Evolutionary conservation across 2,888 invertebrate genomes (phyloP), one percentile per base, ranked within the genome.

Genomic region (Megamerina dolium): DNA sequence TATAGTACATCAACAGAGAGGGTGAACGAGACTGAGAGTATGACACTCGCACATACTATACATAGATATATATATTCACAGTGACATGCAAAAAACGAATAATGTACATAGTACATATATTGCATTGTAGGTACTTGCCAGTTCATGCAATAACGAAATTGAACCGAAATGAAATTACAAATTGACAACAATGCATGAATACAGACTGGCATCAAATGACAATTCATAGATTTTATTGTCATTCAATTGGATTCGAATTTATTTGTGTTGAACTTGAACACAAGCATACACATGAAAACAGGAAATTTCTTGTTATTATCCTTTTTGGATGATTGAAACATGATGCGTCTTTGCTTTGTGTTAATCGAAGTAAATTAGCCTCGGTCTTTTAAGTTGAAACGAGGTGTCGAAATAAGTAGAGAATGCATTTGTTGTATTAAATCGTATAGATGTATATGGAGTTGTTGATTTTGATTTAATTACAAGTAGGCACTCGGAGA

Each of bases 191-290:
- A 23, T 23, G 23, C 10, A n/a, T n/a, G n/a, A n/a, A n/a, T n/a
- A n/a, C n/a, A 61, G 52, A 26, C 36, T 12, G 57, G 58, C 59
- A 55, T 65, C 63, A 57, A 60, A 63, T 65, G 59, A 65, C 64
- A 59, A 53, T 52, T 52, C 45, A 41, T 33, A 52, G 37, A 55
- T 27, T 64, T 65, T 58, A 66, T 65, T 65, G 64, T 59, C 56
- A 61, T 62, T 65, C 63, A 64, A 66, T 66, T 65, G 63, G 55
- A 49, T 41, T 43, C 46, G 44, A 41, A 46, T 45, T 49, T 44
- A 45, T 46, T 39, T 45, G 44, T 44, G n/a, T 21, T 38, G 30
- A 27, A n/a, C 4, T 5, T 42, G 18, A 33, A 26, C 21, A 20
- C 9, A 14, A 16, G 33, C 16, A 31, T 12, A 12, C n/a, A 17